Base-by-base conservation (phyloP, 1,140 invertebrate species). In the Lanistes nyassanus region DNA sequence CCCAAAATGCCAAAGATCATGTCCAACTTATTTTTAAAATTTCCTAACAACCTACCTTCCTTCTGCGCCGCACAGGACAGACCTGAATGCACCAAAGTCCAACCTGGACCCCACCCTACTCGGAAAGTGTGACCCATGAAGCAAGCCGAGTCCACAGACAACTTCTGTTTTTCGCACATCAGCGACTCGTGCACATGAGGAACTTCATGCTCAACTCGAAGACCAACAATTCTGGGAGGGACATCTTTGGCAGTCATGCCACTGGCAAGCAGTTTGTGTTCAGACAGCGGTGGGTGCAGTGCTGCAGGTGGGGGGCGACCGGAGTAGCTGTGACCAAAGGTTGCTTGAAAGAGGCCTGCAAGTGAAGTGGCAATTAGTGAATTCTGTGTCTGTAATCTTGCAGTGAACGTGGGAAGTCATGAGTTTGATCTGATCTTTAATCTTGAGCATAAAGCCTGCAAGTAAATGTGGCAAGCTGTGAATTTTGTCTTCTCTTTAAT, bases 101-200 rank as follows among this genome's bases (percentile, higher is more conserved):
- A 91, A n/a, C 80, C 91, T 1, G 92, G 92, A 0, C 92, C 93
- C 93, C 95, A 97, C 0, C 94, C 94, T 0, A 94, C 91, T 81
- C 94, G 92, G 76, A 93, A 94, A 71, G 92, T 92, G 4, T 94
- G 91, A 1, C 93, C 93, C 90, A 92, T 93, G 75, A 90, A 90
- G 29, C 85, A 87, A 68, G 87, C 92, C 76, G 92, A 84, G 86
- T 96, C 95, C 5, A 92, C 91, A 7, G 93, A 86, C 77, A 92
- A 91, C 2, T 91, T 87, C 70, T 89, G 85, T 53, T 86, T 86
- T 16, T 81, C 74, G 74, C 84, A 83, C 67, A 88, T 67, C 21
- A 85, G 67, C 9, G 89, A 88, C 16, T 88, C 74, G 11, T 68
- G 79, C 6, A 83, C 73, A 13, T 80, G 74, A 26, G 84, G 83